Evolutionary conservation across 2,888 invertebrate species (phyloP).

Genomic region (Esperia sulphurella): DNA sequence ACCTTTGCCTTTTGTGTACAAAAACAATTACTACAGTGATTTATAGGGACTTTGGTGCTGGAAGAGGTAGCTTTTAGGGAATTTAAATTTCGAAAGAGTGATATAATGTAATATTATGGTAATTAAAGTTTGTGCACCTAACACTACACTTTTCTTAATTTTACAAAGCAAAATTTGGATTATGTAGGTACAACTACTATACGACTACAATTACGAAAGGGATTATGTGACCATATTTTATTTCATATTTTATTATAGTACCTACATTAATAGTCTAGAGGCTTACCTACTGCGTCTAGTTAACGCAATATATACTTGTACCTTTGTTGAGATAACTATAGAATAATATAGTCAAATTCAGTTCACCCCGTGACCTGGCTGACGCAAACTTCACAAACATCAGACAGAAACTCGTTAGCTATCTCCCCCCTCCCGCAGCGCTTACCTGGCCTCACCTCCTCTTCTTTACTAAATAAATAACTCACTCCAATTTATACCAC

Average conservation of each 20-base stretch:
- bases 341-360: conserved; percentile 12
- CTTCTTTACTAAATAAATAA: conserved; percentile 33
- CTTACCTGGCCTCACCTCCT: conserved; percentile 19
- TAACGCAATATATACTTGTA: too few species aligned
- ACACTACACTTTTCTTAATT: too few species aligned
- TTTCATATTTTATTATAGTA: too few species aligned
- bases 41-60: conserved; percentile 3
- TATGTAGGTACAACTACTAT: too few species aligned
- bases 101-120: too few species aligned
- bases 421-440: conserved; percentile 21
- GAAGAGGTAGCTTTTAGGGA: neutral
- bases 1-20: conserved; percentile 3
- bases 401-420: conserved; percentile 49
- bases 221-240: too few species aligned
- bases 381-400: conserved; percentile 44
- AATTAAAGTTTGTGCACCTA: too few species aligned
- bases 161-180: too few species aligned
- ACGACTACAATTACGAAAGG: too few species aligned
- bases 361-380: conserved; percentile 33
- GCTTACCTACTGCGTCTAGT: too few species aligned
- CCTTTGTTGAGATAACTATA: too few species aligned
- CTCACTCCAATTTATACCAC: conserved; percentile 28
- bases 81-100: neutral
- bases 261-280: too few species aligned
- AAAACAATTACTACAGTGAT: conserved; percentile 8